Base-by-base conservation (phyloP, 2,888 invertebrate genomes). In the Xestia c-nigrum region DNA sequence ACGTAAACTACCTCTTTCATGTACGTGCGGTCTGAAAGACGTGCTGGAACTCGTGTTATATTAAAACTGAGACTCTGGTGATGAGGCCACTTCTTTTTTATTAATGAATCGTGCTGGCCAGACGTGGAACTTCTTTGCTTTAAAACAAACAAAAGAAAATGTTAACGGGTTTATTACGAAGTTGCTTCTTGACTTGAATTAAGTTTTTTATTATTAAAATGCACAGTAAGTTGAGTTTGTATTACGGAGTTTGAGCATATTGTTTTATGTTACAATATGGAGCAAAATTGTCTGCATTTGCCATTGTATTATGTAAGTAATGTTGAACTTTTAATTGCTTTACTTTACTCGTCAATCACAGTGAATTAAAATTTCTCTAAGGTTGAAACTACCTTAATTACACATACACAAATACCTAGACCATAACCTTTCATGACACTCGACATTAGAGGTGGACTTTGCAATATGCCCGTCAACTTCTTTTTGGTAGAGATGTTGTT, bases 21-120 rank as follows among this genome's bases (percentile, higher is more conserved):
- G 61, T 73, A 65, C 64, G 72, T 68, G 79, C 55, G 72, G 72
- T 71, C 59, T 83, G 75, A 83, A 81, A 83, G 77, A 83, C 69
- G 71, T 78, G 85, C 78, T 83, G 74, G 75, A 81, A 82, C 68
- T 84, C 50, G 57, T 76, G 74, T 74, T 78, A 80, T 78, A 85
- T 83, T 88, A 87, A 83, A 85, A 85, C 67, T 52, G 80, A 69
- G 77, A 69, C 79, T 75, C 43, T 74, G 66, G 65, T 82, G 85
- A 87, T 76, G 88, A 84, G 78, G 85, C 81, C 87, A 76, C 78
- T 74, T 50, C 70, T 78, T 67, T 78, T 72, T 87, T 80, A 84
- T 84, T 87, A 84, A 88, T 83, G 87, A 83, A 85, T 78, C 80
- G 80, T 75, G 74, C 76, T 76, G 65, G 79, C 75, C 73, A 79